Evolutionary conservation across 2,888 invertebrate species (phyloP), one percentile per base, ranked within the genome.

Genomic region (Salticus scenicus): DNA sequence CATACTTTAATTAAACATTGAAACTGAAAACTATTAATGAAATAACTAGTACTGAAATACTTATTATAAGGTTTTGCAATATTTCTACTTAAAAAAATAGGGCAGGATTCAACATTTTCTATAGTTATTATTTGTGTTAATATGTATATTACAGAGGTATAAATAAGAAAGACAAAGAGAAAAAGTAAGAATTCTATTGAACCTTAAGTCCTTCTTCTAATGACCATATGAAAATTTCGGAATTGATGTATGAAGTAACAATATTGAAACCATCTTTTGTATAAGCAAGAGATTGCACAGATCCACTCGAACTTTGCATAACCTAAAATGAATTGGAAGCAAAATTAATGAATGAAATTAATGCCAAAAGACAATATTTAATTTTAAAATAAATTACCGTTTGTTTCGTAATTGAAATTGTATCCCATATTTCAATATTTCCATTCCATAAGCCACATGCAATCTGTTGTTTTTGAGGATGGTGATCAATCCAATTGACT

Each of bases 361-460:
- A n/a, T n/a, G 10, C 10, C 4, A 37, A 7, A 28, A 41, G 27
- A n/a, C 41, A 78, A 57, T 27, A 30, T 47, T 77, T 85, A 41
- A 70, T 74, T 7, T 33, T 28, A 33, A 47, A 76, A 47, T 7
- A 41, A 78, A 80, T 81, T 41, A 88, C 88, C 41, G 84, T 37
- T 27, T 66, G 78, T 86, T 69, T 78, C 78, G 81, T 72, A 24
- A 88, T 33, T 27, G 86, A 66, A 28, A 87, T 37, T 17, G 87
- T 78, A 76, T 87, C 82, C 88, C 88, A 88, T 24, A 87, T 78
- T 71, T 84, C 81, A 47, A 88, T 51, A 31, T 69, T 84, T 71
- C 82, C 74, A 70, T 87, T 88, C 88, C 88, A 88, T 71, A 87
- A 76, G n/a, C 88, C 88, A 70, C 76, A 76, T 10, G 79, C 80